These are phyloP conservation scores for Cottus gobio DNA, from an alignment of 2,113 vertebrate species.

Conservation along the genomic window DNA sequence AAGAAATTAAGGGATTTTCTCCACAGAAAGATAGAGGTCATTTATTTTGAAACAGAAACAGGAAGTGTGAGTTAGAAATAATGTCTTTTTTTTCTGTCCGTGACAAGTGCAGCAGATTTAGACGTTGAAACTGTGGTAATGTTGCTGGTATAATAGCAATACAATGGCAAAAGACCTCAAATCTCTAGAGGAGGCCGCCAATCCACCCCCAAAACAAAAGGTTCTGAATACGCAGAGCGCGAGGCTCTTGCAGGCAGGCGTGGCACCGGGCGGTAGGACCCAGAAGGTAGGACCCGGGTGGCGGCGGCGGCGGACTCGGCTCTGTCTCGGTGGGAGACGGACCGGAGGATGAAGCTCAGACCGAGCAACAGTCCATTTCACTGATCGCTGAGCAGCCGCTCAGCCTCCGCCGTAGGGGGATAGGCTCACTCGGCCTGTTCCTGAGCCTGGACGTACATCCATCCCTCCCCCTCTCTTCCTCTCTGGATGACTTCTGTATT, in stretches of 20 bases:
- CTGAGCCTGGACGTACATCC: constrained; percentile 33
- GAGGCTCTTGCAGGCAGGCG: neutral
- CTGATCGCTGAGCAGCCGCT: constrained; percentile 78
- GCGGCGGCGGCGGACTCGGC: constrained; percentile 44
- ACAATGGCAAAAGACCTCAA: too few species aligned
- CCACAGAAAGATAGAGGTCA: too few species aligned
- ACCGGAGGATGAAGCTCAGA: constrained; percentile 67
- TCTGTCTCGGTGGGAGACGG: constrained; percentile 57
- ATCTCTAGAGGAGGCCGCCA: too few species aligned
- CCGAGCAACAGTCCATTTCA: constrained; percentile 77
- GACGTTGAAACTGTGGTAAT: too few species aligned
- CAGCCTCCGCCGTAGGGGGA: constrained; percentile 64
- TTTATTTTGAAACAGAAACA: neutral
- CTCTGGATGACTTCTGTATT: constrained; percentile 9
- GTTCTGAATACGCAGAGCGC: too few species aligned
- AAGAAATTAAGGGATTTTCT: too few species aligned
- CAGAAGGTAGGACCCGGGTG: constrained; percentile 14
- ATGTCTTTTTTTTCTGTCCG: too few species aligned
- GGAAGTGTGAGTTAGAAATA: too few species aligned
- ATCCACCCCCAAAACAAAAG: too few species aligned
- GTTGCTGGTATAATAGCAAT: too few species aligned
- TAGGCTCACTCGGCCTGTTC: constrained; percentile 66
- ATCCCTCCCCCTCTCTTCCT: constrained; percentile 21
- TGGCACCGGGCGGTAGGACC: neutral
- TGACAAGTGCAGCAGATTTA: too few species aligned